Evolutionary conservation across 2,113 vertebrate genomes (phyloP), one percentile per base, ranked within the genome.

Genomic region (Pseudopipra pipra): DNA sequence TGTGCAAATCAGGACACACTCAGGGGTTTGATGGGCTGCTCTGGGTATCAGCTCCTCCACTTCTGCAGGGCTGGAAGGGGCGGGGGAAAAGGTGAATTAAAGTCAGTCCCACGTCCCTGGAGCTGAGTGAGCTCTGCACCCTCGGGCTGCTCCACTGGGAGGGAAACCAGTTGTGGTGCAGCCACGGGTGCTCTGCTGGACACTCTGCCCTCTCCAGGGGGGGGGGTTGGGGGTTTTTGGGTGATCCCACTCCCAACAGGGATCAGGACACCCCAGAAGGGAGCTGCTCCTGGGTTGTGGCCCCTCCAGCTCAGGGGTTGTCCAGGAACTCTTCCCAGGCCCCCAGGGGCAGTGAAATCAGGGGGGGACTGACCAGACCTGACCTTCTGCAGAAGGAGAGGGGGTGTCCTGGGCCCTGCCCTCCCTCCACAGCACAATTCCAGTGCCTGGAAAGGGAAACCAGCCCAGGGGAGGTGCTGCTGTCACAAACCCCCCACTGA

Each of bases 71-170:
- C 6, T 23, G 62, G 71, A 62, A 82, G 27, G 22, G 24, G 30
- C 56, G 56, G 9, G 8, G 35, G 8, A 11, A 44, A 73, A 46
- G 23, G 20, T 49, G 41, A 41, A 28, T 56, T 56, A 19, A 37
- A 77, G n/a, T 39, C 44, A 61, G 39, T 5, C 37, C 59, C 21
- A 4, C n/a, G 22, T 31, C 16, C 14, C 49, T 52, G 41, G 25
- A 0, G 9, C 74, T 47, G 68, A 43, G 31, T 3, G 1, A 22
- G 44, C 23, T 55, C 68, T 23, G 8, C 1, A 13, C 8, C 33
- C 3, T 43, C 70, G 63, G 58, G 46, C 6, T 4, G 28, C 30
- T 12, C 6, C 39, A 7, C 61, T n/a, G 14, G 27, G 19, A 62
- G 11, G 30, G 70, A 21, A 46, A 85, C 9, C 33, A 47, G 25